Conservation (phyloP, 2,797 vertebrate species). For the Karalla daura region DNA sequence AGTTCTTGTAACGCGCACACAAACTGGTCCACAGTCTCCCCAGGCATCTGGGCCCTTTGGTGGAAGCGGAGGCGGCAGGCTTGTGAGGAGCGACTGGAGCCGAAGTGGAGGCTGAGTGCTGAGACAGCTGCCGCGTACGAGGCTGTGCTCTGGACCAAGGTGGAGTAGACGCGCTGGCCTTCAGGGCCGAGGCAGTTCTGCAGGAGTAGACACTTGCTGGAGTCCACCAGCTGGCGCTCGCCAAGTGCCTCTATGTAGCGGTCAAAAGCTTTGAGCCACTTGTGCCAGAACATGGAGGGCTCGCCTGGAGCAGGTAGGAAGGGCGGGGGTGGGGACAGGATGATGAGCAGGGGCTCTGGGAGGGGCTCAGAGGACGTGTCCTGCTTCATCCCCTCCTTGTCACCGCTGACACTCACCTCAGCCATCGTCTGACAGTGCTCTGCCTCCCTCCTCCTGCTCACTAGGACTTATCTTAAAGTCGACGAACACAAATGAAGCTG, state of each 20-base stretch:
- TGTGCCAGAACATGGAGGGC: slow-evolving; percentile 61
- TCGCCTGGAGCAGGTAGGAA: slow-evolving; percentile 57
- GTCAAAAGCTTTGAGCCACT: slow-evolving; percentile 72
- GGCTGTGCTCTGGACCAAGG: slow-evolving; percentile 40
- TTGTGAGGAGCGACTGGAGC: slow-evolving; percentile 37
- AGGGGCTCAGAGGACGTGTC: slow-evolving; percentile 28
- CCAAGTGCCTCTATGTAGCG: slow-evolving; percentile 61
- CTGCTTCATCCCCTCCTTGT: slow-evolving; percentile 43
- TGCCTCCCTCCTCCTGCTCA: too few relatives aligned
- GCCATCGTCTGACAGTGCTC: slow-evolving; percentile 42
- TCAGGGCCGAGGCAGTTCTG: slow-evolving; percentile 73
- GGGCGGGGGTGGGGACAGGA: slow-evolving; percentile 68
- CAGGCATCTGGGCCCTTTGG: slow-evolving; percentile 66
- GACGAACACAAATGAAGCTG: too few relatives aligned
- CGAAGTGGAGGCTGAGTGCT: slow-evolving; percentile 58
- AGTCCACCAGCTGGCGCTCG: slow-evolving; percentile 64
- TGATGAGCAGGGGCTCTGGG: slow-evolving; percentile 69
- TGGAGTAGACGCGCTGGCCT: slow-evolving; percentile 61
- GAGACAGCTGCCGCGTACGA: slow-evolving; percentile 54
- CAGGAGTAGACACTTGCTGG: slow-evolving; percentile 64
- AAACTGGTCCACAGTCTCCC: slow-evolving; percentile 66
- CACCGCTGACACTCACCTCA: slow-evolving; percentile 38
- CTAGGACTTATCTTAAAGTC: too few relatives aligned
- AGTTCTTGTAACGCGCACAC: slow-evolving; percentile 59
- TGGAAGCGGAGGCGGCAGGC: slow-evolving; percentile 61